Conservation (phyloP, 2,797 vertebrate species). For the Thripadectes ignobilis region DNA sequence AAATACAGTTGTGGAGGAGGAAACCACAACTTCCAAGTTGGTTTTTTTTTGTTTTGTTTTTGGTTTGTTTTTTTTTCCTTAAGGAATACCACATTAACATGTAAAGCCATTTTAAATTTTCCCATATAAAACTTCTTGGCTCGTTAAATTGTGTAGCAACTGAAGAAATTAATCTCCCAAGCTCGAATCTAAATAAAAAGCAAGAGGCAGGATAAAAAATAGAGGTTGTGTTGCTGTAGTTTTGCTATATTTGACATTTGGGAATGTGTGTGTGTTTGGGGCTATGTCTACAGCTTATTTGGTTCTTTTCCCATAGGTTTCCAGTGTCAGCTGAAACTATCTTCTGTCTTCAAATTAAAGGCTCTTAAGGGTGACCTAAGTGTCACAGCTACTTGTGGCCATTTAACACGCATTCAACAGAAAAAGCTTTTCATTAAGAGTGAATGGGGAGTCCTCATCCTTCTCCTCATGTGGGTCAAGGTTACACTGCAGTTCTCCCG, state of each 20-base stretch:
- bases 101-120: neutral
- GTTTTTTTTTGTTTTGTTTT: neutral
- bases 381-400: conserved; percentile 38
- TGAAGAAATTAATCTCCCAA: neutral
- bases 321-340: neutral
- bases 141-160: neutral
- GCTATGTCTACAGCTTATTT: neutral
- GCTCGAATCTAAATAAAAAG: conserved; percentile 2
- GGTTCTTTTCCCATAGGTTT: neutral
- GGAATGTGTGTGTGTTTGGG: neutral
- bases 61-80: neutral
- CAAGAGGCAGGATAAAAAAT: neutral
- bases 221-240: neutral
- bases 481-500: neutral
- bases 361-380: conserved; percentile 41
- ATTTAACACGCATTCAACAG: conserved; percentile 18
- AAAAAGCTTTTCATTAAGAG: conserved; percentile 20
- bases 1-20: neutral
- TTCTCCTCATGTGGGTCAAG: neutral
- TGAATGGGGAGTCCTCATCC: conserved; percentile 11
- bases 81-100: neutral
- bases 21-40: neutral
- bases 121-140: neutral
- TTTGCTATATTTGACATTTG: neutral
- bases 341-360: conserved; percentile 35